Evolutionary conservation across 2,888 invertebrate genomes (phyloP), one percentile per base, ranked within the genome.

Genomic region (Drosophila prostipennis): DNA sequence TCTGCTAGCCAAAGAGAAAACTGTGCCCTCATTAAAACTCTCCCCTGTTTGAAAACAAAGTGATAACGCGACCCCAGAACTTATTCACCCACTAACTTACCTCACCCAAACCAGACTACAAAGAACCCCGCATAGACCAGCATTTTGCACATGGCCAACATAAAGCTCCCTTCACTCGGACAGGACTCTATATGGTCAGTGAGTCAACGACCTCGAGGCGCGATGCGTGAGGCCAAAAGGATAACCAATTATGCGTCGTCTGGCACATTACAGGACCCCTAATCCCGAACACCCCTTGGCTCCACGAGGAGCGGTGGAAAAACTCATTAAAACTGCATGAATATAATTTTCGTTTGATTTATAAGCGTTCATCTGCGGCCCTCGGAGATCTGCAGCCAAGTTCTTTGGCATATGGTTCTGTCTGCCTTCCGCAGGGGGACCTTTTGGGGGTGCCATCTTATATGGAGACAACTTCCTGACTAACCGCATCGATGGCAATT

Each of bases 291-390:
- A 39, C 54, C 49, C 29, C 51, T 10, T 10, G 10, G 13, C 16
- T 29, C 36, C 74, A 58, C 26, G 40, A 36, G 61, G 40, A 16
- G 64, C 49, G 49, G 34, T 46, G 54, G 71, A 55, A 61, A 85
- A 88, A 80, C 77, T 87, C 87, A 87, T 89, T 85, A 89, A 87
- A 85, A 84, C 72, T 85, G 85, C 87, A 89, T 89, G 85, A 85
- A 87, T 87, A 87, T 83, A 89, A 85, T 85, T 80, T 85, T 79
- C 84, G 72, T 77, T 87, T 85, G 85, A 85, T 85, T 85, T 85
- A 85, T 87, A 80, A 74, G 74, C 87, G 73, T 72, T 72, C 87
- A 88, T 86, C 77, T 83, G 80, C 75, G 71, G 59, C 80, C 46
- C 46, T 46, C 48, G 55, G 36, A 60, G 55, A 32, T 32, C 55